A percentile compares a stretch with the other conserved stretches of the same genome.
Conservation (phyloP, 2,113 vertebrate species). For the Colossoma macropomum region DNA sequence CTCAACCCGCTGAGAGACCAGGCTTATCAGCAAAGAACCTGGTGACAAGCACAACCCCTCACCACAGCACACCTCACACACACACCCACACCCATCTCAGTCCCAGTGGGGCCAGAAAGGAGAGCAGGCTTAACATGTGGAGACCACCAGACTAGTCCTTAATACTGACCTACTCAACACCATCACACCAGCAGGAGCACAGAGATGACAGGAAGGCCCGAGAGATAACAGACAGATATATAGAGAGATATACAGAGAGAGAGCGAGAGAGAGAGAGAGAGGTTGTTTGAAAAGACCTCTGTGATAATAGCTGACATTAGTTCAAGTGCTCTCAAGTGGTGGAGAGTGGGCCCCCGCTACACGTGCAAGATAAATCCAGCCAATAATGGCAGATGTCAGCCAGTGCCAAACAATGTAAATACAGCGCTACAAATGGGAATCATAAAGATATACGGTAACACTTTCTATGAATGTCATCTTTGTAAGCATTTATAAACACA, state of each 20-base stretch:
- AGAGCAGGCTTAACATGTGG: conserved; percentile 37
- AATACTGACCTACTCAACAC: conserved; percentile 49
- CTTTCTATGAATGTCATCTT: too few species aligned
- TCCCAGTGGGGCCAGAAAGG: not conserved
- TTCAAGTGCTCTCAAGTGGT: conserved; percentile 36
- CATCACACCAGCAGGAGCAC: conserved; percentile 33
- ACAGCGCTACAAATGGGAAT: not conserved
- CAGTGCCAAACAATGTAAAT: not conserved
- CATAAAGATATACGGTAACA: not conserved
- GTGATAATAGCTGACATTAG: conserved; percentile 43
- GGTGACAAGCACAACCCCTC: conserved; percentile 57
- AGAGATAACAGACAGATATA: not conserved
- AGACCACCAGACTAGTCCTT: conserved; percentile 35
- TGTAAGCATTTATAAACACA: too few species aligned
- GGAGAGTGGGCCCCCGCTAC: conserved; percentile 21
- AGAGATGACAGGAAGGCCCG: conserved; percentile 10
- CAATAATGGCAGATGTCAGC: not conserved
- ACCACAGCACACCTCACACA: not conserved
- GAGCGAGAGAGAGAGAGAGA: conserved; percentile 8
- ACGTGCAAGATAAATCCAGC: conserved; percentile 26
- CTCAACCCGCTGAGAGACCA: conserved; percentile 42
- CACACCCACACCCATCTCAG: not conserved
- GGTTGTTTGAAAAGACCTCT: conserved; percentile 12
- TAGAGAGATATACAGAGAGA: conserved; percentile 12
- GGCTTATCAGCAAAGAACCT: conserved; percentile 54